Evolutionary conservation across 2,113 vertebrate species (phyloP).

Genomic region (Cephalopterus ornatus): DNA sequence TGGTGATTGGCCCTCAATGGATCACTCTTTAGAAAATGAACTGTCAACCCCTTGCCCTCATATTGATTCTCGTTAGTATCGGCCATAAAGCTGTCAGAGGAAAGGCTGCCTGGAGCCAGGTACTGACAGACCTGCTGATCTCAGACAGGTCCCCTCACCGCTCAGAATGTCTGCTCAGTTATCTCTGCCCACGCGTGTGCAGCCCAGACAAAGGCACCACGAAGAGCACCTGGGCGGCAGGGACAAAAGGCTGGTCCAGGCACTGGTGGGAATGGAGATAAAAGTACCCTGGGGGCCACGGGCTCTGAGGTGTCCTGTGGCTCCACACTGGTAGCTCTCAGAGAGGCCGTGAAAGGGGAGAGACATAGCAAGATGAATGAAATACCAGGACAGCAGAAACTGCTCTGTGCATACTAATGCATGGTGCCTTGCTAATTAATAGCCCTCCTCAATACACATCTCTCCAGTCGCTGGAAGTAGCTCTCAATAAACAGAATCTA

Average conservation of each 20-base stretch:
- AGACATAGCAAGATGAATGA: background rate
- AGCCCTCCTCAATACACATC: background rate
- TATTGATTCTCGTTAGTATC: conserved; percentile 82
- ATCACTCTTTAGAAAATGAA: conserved; percentile 87
- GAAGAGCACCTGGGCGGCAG: background rate
- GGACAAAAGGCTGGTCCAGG: background rate
- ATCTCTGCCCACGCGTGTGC: background rate
- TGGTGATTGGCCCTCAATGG: conserved; percentile 79
- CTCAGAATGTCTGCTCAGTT: background rate
- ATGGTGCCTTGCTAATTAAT: background rate
- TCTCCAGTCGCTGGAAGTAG: conserved; percentile 4
- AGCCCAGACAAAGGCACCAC: background rate
- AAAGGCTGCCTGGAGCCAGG: conserved; percentile 73
- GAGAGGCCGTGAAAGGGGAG: background rate
- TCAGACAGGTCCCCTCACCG: conserved; percentile 5
- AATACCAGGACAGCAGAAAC: background rate
- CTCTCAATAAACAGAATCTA: conserved; percentile 15
- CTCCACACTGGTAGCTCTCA: background rate
- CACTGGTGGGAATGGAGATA: background rate
- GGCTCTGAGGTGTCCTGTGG: background rate
- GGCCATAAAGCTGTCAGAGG: conserved; percentile 78
- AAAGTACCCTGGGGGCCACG: background rate
- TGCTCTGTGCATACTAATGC: background rate
- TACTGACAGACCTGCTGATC: conserved; percentile 58
- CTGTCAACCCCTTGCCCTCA: conserved; percentile 78